Base-by-base conservation (phyloP, 2,113 vertebrate genomes). In the Promerops cafer region DNA sequence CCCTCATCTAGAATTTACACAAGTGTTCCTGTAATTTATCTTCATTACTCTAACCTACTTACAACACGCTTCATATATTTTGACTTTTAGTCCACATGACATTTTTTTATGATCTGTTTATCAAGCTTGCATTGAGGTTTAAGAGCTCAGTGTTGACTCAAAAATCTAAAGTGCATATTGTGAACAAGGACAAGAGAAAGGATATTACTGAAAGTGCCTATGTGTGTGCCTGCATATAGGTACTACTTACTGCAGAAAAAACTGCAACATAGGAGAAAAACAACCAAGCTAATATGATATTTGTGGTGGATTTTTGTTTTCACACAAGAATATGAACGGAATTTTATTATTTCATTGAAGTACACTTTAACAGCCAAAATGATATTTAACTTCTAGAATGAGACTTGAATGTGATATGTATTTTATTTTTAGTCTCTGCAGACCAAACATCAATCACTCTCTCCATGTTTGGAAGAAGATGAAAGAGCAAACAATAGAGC, bases 371-470 rank as follows among this genome's bases (percentile, higher is more conserved):
- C 52, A 53, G 28, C 31, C n/a, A 92, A 93, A 87, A 83, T 60
- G 0, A 15, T 92, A 57, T 79, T 91, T 95, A 87, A 78, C 74
- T 89, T 96, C 53, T 45, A 91, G 82, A 93, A 86, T 77, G 75
- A 93, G 52, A 61, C 42, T 61, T 68, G 42, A 68, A 78, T 70
- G 35, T 52, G 64, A 37, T 59, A 82, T 0, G 0, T 75, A 30
- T 81, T 91, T 90, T 89, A 78, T 72, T 95, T 92, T 95, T 49
- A 81, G 63, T 63, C 77, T 86, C 56, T 90, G 63, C 60, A 91
- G 84, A 83, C 40, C 16, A 86, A 91, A 81, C 63, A 90, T 83
- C 83, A 96, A 42, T 97, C 71, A 83, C 82, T 88, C 63, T 90
- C 44, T 80, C 44, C 21, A 5, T 65, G 20, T 90, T 50, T 84